phyloP scores from a whole-genome alignment of 2,113 vertebrate genomes.

The Halcyon malimbica region DNA sequence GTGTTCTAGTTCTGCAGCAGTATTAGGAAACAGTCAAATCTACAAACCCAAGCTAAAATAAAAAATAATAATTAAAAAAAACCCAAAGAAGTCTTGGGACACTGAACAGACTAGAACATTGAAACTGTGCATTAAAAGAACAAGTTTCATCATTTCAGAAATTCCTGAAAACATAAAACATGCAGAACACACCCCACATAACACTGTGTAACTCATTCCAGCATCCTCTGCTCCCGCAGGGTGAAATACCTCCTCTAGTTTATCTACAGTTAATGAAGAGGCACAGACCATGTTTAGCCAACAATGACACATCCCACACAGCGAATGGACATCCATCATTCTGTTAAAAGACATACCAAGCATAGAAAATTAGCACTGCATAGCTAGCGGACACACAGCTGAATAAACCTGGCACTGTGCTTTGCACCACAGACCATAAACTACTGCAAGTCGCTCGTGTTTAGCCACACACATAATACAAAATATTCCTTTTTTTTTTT shows the following conservation, averaged over 20 bases:
- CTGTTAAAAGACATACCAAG: background rate
- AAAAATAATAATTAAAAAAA: background rate
- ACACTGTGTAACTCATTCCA: background rate
- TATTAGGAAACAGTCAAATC: background rate
- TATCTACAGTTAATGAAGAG: background rate
- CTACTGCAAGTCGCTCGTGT: background rate
- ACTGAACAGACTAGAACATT: background rate
- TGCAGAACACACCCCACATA: background rate
- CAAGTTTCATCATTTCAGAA: background rate
- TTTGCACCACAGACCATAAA: background rate
- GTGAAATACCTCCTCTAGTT: background rate
- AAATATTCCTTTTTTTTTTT: background rate
- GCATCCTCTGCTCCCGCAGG: background rate
- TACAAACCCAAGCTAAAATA: background rate
- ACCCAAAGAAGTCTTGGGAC: background rate
- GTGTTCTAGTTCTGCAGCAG: background rate
- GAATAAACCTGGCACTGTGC: background rate
- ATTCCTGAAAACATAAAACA: background rate
- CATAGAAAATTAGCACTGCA: background rate
- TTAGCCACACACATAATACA: background rate
- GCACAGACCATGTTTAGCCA: background rate
- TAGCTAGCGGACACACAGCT: background rate
- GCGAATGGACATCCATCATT: background rate
- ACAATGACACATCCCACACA: background rate
- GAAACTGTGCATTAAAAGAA: background rate